A percentile compares a stretch with the other conserved stretches of the same genome.
Conservation (phyloP, 2,113 vertebrate genomes). For the Nothobranchius furzeri region DNA sequence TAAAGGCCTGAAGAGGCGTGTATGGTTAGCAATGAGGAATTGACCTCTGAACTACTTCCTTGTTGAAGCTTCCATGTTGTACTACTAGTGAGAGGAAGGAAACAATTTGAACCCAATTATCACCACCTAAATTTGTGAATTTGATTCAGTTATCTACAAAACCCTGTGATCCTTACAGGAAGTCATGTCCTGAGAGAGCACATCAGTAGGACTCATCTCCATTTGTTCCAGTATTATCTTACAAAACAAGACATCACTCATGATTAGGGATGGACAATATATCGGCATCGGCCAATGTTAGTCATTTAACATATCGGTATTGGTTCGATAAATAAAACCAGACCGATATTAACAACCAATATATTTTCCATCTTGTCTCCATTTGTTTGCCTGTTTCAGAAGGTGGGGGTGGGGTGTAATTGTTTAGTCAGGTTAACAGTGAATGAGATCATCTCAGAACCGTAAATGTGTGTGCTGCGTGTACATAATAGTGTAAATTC, state of each 20-base stretch:
- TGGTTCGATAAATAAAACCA: no score
- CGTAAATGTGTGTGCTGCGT: no score
- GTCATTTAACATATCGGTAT: no score
- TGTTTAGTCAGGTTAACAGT: no score
- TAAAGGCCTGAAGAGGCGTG: background rate
- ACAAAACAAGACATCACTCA: background rate
- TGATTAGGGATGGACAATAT: no score
- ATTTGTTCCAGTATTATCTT: background rate
- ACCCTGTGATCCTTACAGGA: constrained; percentile 14
- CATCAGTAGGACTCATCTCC: background rate
- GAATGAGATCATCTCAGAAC: no score
- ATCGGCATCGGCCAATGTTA: no score
- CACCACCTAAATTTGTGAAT: background rate
- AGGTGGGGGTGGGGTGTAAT: no score
- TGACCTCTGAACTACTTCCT: constrained; percentile 41
- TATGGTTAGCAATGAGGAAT: background rate
- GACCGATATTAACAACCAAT: no score
- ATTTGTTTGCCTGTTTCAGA: no score
- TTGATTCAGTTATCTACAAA: background rate
- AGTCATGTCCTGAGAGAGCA: constrained; percentile 1
- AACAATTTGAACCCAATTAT: background rate
- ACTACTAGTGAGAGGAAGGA: background rate
- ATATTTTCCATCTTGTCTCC: no score
- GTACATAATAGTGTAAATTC: no score
- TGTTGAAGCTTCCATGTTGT: background rate